Conservation (phyloP, 1,140 invertebrate genomes). For the Dysdera silvatica region DNA sequence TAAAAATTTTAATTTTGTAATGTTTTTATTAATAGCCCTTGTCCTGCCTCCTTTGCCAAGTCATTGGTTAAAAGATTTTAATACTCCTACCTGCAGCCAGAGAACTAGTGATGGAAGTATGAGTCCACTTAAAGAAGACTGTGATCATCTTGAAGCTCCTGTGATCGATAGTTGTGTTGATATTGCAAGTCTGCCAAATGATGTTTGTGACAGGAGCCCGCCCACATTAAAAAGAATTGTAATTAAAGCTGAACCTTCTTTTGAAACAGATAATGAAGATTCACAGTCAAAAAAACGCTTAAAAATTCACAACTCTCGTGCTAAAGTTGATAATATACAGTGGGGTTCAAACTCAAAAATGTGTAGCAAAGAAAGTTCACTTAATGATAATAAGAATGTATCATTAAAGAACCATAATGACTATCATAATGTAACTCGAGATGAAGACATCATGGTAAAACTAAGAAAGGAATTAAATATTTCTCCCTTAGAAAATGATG, state of each 20-base stretch:
- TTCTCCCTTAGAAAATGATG: conserved; percentile 37
- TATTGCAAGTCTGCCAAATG: conserved; percentile 7
- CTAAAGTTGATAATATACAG: background rate
- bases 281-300: conserved; percentile 1
- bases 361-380: background rate
- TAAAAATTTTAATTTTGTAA: no score
- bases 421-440: conserved; percentile 12
- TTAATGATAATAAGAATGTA: conserved; percentile 4
- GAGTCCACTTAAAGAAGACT: conserved; percentile 20
- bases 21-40: no score
- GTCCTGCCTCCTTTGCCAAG: no score
- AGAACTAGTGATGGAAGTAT: no score
- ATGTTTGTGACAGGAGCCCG: conserved; percentile 15
- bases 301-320: conserved; percentile 3
- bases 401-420: background rate
- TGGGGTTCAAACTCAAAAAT: background rate
- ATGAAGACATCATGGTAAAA: conserved; percentile 14
- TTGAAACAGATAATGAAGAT: conserved; percentile 17
- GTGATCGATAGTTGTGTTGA: conserved; percentile 27
- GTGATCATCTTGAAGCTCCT: conserved; percentile 21
- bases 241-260: conserved; percentile 1
- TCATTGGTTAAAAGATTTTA: no score
- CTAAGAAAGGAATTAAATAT: conserved; percentile 52
- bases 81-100: no score
- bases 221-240: conserved; percentile 24